Conservation (phyloP, 1,140 invertebrate species). For the Pomacea maculata region DNA sequence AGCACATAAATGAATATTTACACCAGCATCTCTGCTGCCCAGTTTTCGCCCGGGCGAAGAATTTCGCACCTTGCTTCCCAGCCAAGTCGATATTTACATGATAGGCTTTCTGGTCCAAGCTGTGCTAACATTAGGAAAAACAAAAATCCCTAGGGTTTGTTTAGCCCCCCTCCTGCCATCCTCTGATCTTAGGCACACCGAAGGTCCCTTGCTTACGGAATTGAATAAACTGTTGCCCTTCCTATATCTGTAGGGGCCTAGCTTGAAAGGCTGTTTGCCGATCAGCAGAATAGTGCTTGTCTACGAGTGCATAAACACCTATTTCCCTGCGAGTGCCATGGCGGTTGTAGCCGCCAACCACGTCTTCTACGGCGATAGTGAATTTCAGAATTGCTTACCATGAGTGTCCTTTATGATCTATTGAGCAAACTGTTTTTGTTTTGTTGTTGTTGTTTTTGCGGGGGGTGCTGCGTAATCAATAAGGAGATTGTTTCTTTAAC, state of each 20-base stretch:
- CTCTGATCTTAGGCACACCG: neutral
- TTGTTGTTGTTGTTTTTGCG: too few relatives aligned
- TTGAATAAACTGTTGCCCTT: conserved; percentile 9
- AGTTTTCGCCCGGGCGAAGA: too few relatives aligned
- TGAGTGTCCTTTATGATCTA: too few relatives aligned
- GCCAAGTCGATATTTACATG: too few relatives aligned
- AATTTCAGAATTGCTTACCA: too few relatives aligned
- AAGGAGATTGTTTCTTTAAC: too few relatives aligned
- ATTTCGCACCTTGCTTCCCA: too few relatives aligned
- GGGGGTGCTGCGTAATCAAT: too few relatives aligned
- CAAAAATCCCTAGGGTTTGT: neutral
- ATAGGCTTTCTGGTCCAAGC: too few relatives aligned
- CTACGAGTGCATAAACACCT: conserved; percentile 6
- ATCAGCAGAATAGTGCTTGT: neutral
- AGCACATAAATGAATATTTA: neutral
- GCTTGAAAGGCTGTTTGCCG: neutral
- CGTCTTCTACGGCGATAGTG: neutral
- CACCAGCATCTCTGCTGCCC: too few relatives aligned
- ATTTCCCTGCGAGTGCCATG: neutral
- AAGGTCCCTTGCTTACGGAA: neutral
- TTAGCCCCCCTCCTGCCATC: neutral
- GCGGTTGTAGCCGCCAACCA: neutral
- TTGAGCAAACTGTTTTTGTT: too few relatives aligned
- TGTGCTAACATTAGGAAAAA: too few relatives aligned
- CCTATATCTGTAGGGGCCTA: neutral